phyloP scores from a whole-genome alignment of 2,113 vertebrate species.

The Elephantulus edwardii region DNA sequence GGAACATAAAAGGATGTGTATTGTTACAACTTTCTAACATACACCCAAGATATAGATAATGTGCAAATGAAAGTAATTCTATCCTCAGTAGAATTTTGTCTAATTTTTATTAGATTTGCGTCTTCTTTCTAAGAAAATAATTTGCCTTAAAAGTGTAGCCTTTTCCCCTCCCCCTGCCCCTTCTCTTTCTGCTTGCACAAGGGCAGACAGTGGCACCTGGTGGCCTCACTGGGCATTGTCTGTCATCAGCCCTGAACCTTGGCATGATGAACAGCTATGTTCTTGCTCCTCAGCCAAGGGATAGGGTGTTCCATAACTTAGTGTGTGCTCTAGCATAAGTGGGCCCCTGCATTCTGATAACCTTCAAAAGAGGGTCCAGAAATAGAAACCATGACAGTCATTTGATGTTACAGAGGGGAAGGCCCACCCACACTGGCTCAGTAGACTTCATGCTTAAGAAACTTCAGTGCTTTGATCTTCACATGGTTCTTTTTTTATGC shows the following conservation, averaged over 20 bases:
- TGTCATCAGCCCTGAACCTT: not conserved
- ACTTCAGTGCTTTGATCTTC: not conserved
- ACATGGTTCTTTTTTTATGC: not conserved
- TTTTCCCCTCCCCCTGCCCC: not conserved
- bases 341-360: not conserved
- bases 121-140: not conserved
- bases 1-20: not conserved
- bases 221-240: not conserved
- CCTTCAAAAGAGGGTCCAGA: not conserved
- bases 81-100: not conserved
- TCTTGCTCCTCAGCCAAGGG: not conserved
- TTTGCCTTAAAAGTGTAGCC: not conserved
- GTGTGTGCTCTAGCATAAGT: fast-evolving
- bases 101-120: not conserved
- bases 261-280: not conserved
- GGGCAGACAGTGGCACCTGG: not conserved
- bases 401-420: not conserved
- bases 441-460: not conserved
- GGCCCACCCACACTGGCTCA: not conserved
- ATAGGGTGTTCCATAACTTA: not conserved
- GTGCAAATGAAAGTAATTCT: not conserved
- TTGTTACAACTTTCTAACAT: not conserved
- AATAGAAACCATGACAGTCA: not conserved
- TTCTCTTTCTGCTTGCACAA: not conserved
- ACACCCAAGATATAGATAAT: not conserved